Evolutionary conservation across 2,888 invertebrate species (phyloP), one percentile per base, ranked within the genome.

Genomic region (Lamellibrachia satsuma): DNA sequence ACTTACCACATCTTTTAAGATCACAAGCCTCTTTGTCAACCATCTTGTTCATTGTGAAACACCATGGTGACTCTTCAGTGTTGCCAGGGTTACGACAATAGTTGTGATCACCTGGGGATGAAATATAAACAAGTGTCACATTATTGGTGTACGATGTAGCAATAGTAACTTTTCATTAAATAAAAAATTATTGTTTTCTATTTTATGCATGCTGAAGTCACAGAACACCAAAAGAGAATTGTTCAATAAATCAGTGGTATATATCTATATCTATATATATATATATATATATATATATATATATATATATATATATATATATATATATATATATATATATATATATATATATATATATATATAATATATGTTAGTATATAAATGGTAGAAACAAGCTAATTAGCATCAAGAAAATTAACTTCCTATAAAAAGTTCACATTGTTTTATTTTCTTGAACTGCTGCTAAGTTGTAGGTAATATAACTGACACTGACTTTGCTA

Each of bases 21-120:
- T 98, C 97, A 96, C 99, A 99, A 93, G 97, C 97, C 96, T 99
- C 98, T 95, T 97, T 98, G 94, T 98, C 97, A 95, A 97, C 97
- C 95, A 98, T 75, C 7, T 91, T 90, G 91, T 93, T 91, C 52
- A 91, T 92, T n/a, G 93, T 93, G 52, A 92, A 98, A 97, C 99
- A 99, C 98, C 99, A 99, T 0, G 99, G 99, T 94, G 98, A 98
- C 0, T 97, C 96, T 96, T 98, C 98, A 1, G 97, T 97, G 57
- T 98, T 98, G 52, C 98, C 98, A 75, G 99, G 99, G 97, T 99
- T 99, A 93, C 99, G 98, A 95, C 97, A 98, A 96, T 98, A 99
- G 95, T 98, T 98, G 96, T 99, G 98, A 90, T 96, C 95, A 39
- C 98, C 98, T 95, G 27, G 8, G 27, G 94, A 39, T 91, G 93